Percentiles rank a stretch among this genome's conserved stretches.
Evolutionary conservation across 2,113 vertebrate species (phyloP).

Genomic region (Tauraco erythrolophus): DNA sequence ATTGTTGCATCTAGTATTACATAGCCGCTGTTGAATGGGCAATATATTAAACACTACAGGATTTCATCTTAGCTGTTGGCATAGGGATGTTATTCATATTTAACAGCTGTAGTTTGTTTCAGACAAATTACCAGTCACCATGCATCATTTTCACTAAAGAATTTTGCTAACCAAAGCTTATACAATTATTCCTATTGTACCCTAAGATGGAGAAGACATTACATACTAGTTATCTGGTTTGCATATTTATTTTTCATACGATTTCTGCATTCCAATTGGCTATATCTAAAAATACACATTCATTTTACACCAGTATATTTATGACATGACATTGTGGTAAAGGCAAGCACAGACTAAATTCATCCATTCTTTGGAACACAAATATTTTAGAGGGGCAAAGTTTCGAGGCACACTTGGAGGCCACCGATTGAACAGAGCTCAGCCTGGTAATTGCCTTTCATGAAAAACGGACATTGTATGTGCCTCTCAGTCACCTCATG

Average conservation of each 20-base stretch:
- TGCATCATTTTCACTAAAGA: conserved; percentile 47
- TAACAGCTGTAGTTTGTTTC: conserved; percentile 66
- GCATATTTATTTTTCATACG: not conserved
- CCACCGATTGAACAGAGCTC: not conserved
- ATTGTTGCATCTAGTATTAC: conserved; percentile 57
- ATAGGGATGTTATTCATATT: conserved; percentile 61
- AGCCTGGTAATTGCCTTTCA: not conserved
- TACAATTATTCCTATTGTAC: conserved; percentile 13
- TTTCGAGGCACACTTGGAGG: not conserved
- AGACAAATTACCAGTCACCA: conserved; percentile 55
- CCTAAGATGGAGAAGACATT: not conserved
- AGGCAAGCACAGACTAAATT: not conserved
- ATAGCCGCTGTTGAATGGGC: conserved; percentile 52
- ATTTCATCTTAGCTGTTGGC: conserved; percentile 52
- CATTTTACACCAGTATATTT: not conserved
- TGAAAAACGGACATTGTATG: not conserved
- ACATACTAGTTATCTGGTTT: not conserved
- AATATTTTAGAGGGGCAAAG: not conserved
- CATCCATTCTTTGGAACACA: not conserved
- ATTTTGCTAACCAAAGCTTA: conserved; percentile 45
- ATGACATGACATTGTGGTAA: not conserved
- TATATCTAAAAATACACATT: not conserved
- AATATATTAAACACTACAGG: conserved; percentile 62
- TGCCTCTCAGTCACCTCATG: not conserved
- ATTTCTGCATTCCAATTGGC: not conserved